Percentiles rank a stretch among this genome's conserved stretches.
These are phyloP conservation scores for Paramormyrops hopkinsi DNA, from an alignment of 2,797 vertebrate species.

Conservation along the genomic window DNA sequence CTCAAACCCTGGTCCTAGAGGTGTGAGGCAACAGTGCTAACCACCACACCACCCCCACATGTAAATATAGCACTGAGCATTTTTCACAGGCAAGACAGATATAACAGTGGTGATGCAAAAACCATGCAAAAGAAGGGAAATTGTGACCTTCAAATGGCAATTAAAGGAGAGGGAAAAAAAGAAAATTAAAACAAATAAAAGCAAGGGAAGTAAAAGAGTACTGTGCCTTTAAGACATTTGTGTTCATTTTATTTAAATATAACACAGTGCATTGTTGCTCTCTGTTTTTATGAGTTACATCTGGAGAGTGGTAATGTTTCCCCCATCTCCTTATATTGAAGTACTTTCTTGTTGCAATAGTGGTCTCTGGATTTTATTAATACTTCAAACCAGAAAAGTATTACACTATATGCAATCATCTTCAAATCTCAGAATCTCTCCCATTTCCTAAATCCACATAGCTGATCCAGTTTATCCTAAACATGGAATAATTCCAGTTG, in stretches of 20 bases:
- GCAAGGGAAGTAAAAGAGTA: not conserved
- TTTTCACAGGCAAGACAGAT: not conserved
- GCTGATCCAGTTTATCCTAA: not conserved
- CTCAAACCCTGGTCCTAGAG: not conserved
- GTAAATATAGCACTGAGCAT: not conserved
- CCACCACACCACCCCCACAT: not conserved
- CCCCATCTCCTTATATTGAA: constrained; percentile 1
- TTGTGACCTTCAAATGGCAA: not conserved
- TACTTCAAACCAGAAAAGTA: not conserved
- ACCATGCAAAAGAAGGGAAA: not conserved
- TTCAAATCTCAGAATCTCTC: not conserved
- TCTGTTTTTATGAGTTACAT: not conserved
- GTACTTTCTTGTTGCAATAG: not conserved
- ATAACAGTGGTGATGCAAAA: not conserved
- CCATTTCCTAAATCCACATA: not conserved
- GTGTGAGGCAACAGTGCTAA: not conserved
- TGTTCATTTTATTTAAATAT: not conserved
- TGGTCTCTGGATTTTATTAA: not conserved
- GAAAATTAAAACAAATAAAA: not conserved
- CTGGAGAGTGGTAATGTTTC: not conserved
- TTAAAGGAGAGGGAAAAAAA: not conserved
- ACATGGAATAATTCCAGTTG: not conserved
- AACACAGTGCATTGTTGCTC: not conserved
- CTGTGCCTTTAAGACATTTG: constrained; percentile 1
- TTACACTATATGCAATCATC: not conserved